Conservation (phyloP, 2,888 invertebrate genomes). For the Drosophila affinis region DNA sequence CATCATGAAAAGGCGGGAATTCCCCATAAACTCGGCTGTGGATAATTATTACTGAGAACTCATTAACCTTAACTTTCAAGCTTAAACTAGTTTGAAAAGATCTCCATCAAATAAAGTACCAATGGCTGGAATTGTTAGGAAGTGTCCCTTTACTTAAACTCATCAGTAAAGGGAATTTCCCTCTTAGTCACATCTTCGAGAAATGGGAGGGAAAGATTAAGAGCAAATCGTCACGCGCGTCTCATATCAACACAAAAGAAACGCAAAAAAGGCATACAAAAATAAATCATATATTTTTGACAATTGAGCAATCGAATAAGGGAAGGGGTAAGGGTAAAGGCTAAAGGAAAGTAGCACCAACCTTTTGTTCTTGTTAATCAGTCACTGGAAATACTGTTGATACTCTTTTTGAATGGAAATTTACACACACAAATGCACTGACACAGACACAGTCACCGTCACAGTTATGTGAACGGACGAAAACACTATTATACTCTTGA, state of each 20-base stretch:
- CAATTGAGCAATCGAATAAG: conserved; percentile 18
- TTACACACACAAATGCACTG: conserved; percentile 5
- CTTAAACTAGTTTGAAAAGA: no score
- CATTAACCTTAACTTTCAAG: no score
- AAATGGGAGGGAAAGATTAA: conserved; percentile 3
- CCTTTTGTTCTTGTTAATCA: conserved; percentile 53
- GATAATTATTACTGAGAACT: no score
- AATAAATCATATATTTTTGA: conserved; percentile 27
- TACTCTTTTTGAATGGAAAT: conserved; percentile 23
- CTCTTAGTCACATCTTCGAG: conserved; percentile 10
- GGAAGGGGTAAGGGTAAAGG: not conserved
- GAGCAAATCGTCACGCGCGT: conserved; percentile 27
- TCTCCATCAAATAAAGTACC: no score
- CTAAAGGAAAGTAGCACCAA: conserved; percentile 48
- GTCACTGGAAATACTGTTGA: conserved; percentile 43
- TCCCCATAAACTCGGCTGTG: no score
- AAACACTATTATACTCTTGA: conserved; percentile 24
- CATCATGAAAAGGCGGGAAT: no score
- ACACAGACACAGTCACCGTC: conserved; percentile 11
- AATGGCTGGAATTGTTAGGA: not conserved
- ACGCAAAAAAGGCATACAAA: conserved; percentile 37
- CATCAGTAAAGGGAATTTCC: conserved; percentile 27
- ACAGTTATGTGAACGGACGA: conserved; percentile 13
- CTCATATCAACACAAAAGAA: conserved; percentile 73
- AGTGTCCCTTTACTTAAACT: not conserved